phyloP scores from a whole-genome alignment of 2,888 invertebrate species.

The Heliconius aoede region DNA sequence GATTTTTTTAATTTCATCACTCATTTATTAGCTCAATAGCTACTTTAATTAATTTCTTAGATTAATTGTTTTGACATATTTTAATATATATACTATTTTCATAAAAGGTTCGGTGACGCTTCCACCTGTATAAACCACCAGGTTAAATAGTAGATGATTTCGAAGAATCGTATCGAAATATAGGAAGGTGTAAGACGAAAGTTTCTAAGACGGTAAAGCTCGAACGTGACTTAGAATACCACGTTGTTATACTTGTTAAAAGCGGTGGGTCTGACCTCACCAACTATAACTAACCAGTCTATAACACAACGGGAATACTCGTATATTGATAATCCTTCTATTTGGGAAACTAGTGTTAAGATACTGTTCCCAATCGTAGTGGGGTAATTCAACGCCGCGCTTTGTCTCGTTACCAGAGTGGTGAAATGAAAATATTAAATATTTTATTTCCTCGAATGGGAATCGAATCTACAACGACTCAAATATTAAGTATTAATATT shows the following conservation, averaged over 20 bases:
- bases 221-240: constrained; percentile 26
- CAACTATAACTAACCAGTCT: neutral
- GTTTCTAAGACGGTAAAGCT: constrained; percentile 24
- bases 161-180: neutral
- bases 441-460: no score
- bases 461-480: neutral
- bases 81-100: no score
- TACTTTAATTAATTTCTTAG: no score
- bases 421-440: neutral
- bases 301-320: neutral
- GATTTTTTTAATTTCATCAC: no score
- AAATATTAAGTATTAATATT: no score
- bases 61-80: no score
- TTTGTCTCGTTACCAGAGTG: neutral
- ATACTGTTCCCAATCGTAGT: neutral
- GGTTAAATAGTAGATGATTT: neutral
- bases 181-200: constrained; percentile 13
- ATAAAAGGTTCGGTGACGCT: no score
- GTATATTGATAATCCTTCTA: neutral
- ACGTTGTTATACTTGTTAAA: constrained; percentile 29
- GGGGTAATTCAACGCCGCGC: neutral
- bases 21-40: no score
- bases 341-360: neutral
- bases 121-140: no score
- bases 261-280: neutral